These are phyloP conservation scores for Antheraea pernyi DNA, from an alignment of 1,140 invertebrate species.

Conservation along the genomic window DNA sequence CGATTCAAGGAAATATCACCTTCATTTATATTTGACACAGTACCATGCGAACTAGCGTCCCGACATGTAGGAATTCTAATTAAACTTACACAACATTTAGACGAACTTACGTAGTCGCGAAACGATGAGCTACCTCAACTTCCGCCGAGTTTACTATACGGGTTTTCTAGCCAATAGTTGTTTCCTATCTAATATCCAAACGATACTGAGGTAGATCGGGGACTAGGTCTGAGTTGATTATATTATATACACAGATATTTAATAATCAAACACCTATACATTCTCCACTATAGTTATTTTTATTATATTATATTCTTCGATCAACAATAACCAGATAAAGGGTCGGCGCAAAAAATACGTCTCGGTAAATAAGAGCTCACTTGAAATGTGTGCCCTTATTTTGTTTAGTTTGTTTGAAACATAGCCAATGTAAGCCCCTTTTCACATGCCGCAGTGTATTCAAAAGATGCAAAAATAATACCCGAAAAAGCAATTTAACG, in stretches of 20 bases:
- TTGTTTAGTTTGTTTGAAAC: too few species aligned
- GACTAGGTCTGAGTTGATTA: background rate
- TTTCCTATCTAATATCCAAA: slow-evolving; percentile 4
- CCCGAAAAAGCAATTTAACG: too few species aligned
- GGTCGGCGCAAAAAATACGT: too few species aligned
- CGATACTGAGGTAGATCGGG: background rate
- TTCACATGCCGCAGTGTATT: too few species aligned
- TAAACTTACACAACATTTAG: slow-evolving; percentile 53
- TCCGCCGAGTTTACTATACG: slow-evolving; percentile 34
- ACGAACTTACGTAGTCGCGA: slow-evolving; percentile 41
- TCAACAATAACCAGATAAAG: too few species aligned
- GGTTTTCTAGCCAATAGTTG: slow-evolving; percentile 21
- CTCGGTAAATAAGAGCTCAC: too few species aligned
- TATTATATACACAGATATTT: background rate
- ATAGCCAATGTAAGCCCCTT: too few species aligned
- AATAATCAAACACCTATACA: too few species aligned
- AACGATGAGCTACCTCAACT: slow-evolving; percentile 44
- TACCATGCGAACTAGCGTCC: slow-evolving; percentile 21
- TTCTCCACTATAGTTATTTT: too few species aligned
- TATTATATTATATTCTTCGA: too few species aligned
- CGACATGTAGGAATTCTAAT: slow-evolving; percentile 52
- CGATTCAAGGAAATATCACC: slow-evolving; percentile 34
- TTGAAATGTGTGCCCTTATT: too few species aligned
- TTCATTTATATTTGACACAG: slow-evolving; percentile 44
- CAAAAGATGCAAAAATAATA: too few species aligned